phyloP scores from a whole-genome alignment of 2,888 invertebrate species.

The Drosophila mayaguana region DNA sequence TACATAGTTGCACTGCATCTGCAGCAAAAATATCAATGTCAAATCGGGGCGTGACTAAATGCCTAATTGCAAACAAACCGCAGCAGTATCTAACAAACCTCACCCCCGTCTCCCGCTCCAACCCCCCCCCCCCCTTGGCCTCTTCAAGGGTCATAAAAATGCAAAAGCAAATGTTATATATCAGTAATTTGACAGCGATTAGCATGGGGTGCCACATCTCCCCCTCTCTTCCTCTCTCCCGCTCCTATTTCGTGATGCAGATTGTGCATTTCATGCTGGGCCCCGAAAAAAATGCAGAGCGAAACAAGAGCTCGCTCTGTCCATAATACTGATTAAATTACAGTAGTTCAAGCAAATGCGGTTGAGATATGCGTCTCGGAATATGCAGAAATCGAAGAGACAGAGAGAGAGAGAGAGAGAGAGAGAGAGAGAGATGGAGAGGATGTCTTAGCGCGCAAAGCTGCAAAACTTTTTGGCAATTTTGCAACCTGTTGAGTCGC shows the following conservation, averaged over 20 bases:
- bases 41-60: conserved; percentile 78
- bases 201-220: conserved; percentile 44
- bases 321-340: conserved; percentile 62
- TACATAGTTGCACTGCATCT: conserved; percentile 27
- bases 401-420: conserved; percentile 13
- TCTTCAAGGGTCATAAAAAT: conserved; percentile 63
- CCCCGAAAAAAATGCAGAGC: conserved; percentile 12
- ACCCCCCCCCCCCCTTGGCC: not conserved
- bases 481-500: conserved; percentile 47
- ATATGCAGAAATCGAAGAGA: conserved; percentile 47
- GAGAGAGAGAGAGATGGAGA: conserved; percentile 3
- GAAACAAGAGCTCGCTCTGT: conserved; percentile 2
- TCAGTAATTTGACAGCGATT: conserved; percentile 74
- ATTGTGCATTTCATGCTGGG: conserved; percentile 79
- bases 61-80: conserved; percentile 71
- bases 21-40: conserved; percentile 63
- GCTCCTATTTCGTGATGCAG: conserved; percentile 32
- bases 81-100: conserved; percentile 27
- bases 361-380: conserved; percentile 45
- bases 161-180: conserved; percentile 61
- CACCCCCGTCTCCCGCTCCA: not conserved
- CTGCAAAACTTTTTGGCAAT: not conserved
- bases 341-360: conserved; percentile 56
- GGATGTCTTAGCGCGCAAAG: conserved; percentile 43
- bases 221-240: not conserved